Conservation (phyloP, 2,113 vertebrate genomes). For the Phylloscopus trochilus region DNA sequence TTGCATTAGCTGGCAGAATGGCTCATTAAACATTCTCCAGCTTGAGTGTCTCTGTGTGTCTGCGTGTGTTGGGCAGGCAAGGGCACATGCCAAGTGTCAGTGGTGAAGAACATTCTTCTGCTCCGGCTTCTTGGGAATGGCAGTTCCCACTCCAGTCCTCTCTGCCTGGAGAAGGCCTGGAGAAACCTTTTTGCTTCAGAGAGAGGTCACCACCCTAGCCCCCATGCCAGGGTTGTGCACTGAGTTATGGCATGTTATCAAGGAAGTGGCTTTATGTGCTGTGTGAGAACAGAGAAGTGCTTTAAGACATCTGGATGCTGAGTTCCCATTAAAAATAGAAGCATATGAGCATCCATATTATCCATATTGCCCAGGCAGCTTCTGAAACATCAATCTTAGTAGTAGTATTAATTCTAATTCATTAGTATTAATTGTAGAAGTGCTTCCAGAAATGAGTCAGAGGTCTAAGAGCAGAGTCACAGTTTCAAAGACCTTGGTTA, state of each 20-base stretch:
- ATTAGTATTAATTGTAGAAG: not conserved
- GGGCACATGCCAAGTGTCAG: accelerated
- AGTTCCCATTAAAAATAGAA: not conserved
- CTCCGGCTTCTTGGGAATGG: accelerated
- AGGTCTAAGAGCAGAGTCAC: not conserved
- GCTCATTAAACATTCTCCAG: not conserved
- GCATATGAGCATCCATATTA: not conserved
- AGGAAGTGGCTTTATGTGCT: not conserved
- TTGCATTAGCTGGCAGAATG: not conserved
- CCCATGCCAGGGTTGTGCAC: not conserved
- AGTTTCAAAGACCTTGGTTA: not conserved
- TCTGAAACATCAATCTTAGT: not conserved
- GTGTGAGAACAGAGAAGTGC: not conserved
- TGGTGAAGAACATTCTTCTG: not conserved
- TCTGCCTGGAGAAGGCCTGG: not conserved
- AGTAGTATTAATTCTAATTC: not conserved
- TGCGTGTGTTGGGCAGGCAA: not conserved
- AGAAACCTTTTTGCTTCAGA: not conserved
- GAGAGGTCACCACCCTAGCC: not conserved
- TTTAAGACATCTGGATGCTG: not conserved
- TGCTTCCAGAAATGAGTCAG: not conserved
- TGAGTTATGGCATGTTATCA: not conserved
- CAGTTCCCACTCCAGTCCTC: not conserved
- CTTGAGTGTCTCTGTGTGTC: not conserved
- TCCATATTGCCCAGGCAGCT: not conserved